phyloP scores from a whole-genome alignment of 2,113 vertebrate species.

The Stigmatopora argus region DNA sequence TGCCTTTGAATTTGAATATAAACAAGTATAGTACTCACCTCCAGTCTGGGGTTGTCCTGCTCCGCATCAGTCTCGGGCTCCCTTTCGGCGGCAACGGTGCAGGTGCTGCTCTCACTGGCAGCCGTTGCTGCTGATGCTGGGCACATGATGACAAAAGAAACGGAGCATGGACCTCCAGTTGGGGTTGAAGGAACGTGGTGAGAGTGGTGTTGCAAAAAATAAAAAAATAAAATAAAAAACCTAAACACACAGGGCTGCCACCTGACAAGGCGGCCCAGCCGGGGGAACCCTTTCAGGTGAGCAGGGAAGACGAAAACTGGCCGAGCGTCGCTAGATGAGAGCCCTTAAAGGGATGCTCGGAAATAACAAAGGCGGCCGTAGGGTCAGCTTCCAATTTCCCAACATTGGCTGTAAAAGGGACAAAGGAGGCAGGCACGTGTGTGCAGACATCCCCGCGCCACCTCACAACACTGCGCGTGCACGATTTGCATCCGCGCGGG shows the following conservation, averaged over 20 bases:
- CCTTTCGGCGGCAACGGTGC: conserved; percentile 55
- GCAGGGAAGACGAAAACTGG: conserved; percentile 29
- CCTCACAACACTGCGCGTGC: conserved; percentile 23
- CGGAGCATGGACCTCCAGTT: conserved; percentile 54
- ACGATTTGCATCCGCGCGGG: neutral
- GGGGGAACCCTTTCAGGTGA: conserved; percentile 29
- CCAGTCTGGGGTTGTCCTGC: conserved; percentile 60
- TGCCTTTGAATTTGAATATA: neutral
- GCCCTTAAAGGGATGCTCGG: conserved; percentile 23
- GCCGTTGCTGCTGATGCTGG: conserved; percentile 63
- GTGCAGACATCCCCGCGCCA: conserved; percentile 30
- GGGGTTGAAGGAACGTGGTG: conserved; percentile 15
- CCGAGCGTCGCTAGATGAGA: conserved; percentile 5
- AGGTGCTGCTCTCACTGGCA: conserved; percentile 64
- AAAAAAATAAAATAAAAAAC: conserved; percentile 6
- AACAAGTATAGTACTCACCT: conserved; percentile 51
- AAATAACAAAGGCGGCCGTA: conserved; percentile 29
- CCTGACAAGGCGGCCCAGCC: conserved; percentile 12
- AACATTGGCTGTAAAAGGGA: conserved; percentile 37
- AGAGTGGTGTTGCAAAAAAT: conserved; percentile 18
- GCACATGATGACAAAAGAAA: conserved; percentile 60
- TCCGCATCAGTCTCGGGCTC: conserved; percentile 19
- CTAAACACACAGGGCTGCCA: conserved; percentile 30
- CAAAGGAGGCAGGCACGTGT: conserved; percentile 52
- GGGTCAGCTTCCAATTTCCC: conserved; percentile 16